These are phyloP conservation scores for Atrichornis clamosus DNA, from an alignment of 2,113 vertebrate genomes.

Conservation along the genomic window DNA sequence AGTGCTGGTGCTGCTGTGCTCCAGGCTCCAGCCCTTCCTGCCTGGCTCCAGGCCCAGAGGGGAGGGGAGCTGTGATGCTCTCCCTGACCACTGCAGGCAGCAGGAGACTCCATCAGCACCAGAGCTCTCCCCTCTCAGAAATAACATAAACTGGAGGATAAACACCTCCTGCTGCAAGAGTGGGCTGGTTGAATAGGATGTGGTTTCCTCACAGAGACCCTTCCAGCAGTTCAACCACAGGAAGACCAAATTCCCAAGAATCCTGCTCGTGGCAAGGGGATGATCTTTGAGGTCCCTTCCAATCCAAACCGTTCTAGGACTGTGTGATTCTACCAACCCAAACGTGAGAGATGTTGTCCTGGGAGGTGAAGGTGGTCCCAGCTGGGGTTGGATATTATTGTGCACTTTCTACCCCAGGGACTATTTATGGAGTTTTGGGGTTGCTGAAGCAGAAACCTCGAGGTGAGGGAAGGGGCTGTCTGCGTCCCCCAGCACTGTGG, in stretches of 20 bases:
- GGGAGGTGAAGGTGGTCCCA: neutral
- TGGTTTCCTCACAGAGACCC: neutral
- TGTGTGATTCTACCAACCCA: neutral
- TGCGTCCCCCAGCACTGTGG: neutral
- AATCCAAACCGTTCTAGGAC: neutral
- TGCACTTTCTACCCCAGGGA: neutral
- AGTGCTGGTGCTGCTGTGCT: neutral
- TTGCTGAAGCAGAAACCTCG: neutral
- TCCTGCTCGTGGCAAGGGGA: neutral
- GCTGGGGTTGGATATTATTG: neutral
- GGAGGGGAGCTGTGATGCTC: neutral
- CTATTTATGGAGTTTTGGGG: neutral
- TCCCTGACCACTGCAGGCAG: neutral
- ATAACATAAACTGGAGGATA: neutral
- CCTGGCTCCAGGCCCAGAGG: neutral
- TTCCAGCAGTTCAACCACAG: neutral
- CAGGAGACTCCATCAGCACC: neutral
- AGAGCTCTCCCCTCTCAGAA: neutral
- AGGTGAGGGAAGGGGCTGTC: neutral
- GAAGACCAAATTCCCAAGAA: neutral
- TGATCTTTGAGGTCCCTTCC: neutral
- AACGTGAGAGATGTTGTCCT: neutral
- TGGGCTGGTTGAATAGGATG: neutral
- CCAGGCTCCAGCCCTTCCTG: neutral
- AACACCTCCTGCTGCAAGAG: neutral